Conservation (phyloP, 1,140 invertebrate species). For the Zaprionus vittiger region DNA sequence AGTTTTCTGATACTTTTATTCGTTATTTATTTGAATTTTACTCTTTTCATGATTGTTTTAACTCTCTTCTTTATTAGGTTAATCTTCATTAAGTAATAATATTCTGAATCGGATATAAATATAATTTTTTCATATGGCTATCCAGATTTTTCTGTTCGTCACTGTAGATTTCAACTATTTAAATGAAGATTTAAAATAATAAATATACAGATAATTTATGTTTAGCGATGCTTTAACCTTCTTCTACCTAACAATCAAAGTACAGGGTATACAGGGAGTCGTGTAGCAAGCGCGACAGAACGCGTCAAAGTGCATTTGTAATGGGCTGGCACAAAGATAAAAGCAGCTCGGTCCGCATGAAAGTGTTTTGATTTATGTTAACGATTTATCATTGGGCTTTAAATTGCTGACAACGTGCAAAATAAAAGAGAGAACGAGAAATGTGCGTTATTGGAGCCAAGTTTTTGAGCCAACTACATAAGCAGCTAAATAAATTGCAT, state of each 20-base stretch:
- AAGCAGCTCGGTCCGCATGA: constrained; percentile 42
- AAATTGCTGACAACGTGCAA: constrained; percentile 38
- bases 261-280: neutral
- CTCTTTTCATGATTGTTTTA: too few relatives aligned
- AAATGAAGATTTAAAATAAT: too few relatives aligned
- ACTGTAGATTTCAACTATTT: too few relatives aligned
- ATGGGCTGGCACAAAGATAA: constrained; percentile 64
- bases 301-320: constrained; percentile 70
- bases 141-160: too few relatives aligned
- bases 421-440: neutral
- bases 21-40: too few relatives aligned
- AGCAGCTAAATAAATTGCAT: neutral
- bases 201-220: too few relatives aligned
- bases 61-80: too few relatives aligned
- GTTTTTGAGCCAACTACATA: constrained; percentile 5
- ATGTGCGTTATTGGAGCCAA: neutral
- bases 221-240: too few relatives aligned
- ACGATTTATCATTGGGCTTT: constrained; percentile 35
- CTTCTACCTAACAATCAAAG: neutral
- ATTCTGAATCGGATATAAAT: too few relatives aligned
- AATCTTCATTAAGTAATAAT: too few relatives aligned
- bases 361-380: constrained; percentile 65
- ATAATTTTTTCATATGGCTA: too few relatives aligned
- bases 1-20: too few relatives aligned
- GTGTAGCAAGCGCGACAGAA: neutral